These are phyloP conservation scores for Zaprionus vittiger DNA, from an alignment of 1,140 invertebrate genomes.

Conservation along the genomic window DNA sequence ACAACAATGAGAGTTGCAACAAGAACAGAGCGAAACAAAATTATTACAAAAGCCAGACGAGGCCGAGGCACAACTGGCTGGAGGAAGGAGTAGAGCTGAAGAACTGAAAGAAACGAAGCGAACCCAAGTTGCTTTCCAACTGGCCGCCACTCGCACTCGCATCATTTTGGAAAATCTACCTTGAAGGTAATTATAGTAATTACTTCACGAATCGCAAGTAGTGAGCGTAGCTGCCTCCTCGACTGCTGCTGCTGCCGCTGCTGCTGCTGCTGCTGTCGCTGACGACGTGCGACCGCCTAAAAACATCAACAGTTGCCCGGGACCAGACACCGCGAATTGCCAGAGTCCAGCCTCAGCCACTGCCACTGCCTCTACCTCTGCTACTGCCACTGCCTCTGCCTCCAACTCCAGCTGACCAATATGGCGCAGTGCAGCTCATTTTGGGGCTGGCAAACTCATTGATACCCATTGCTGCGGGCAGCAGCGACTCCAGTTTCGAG, in stretches of 20 bases:
- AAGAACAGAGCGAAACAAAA: slow-evolving; percentile 47
- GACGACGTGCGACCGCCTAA: slow-evolving; percentile 84
- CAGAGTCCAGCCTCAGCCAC: slow-evolving; percentile 20
- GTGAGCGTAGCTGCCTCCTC: slow-evolving; percentile 64
- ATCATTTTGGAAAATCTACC: slow-evolving; percentile 84
- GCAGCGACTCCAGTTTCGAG: slow-evolving; percentile 22
- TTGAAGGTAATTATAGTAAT: slow-evolving; percentile 84
- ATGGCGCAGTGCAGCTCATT: slow-evolving; percentile 56
- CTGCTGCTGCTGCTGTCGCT: slow-evolving; percentile 55
- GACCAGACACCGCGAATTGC: slow-evolving; percentile 41
- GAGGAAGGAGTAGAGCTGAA: slow-evolving; percentile 52
- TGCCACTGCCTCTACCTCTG: neutral
- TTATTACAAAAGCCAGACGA: slow-evolving; percentile 72
- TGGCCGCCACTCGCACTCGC: slow-evolving; percentile 58
- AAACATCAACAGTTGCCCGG: slow-evolving; percentile 81
- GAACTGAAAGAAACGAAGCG: slow-evolving; percentile 12
- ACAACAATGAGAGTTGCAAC: slow-evolving; percentile 16
- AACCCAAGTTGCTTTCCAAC: slow-evolving; percentile 20
- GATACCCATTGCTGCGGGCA: slow-evolving; percentile 64
- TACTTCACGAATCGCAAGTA: slow-evolving; percentile 84
- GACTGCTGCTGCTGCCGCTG: slow-evolving; percentile 24
- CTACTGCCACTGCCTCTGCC: slow-evolving; percentile 9
- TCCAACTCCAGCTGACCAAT: slow-evolving; percentile 43
- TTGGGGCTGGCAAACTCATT: slow-evolving; percentile 70
- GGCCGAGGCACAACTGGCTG: slow-evolving; percentile 15